These are phyloP conservation scores for Caenorhabditis latens DNA, from an alignment of 1,140 invertebrate species.

Conservation along the genomic window DNA sequence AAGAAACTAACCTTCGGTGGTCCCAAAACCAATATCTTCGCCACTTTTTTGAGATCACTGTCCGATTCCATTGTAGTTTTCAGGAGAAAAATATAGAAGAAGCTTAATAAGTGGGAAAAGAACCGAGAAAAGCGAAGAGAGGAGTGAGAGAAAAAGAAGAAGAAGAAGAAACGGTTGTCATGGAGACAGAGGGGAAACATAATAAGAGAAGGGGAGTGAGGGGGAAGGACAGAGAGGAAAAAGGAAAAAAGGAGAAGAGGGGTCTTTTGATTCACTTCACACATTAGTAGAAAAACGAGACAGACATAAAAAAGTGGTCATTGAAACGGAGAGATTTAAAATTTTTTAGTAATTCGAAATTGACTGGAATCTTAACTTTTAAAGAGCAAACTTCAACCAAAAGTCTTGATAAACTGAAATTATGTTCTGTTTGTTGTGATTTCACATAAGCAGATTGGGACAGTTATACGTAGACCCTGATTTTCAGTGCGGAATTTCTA, in stretches of 20 bases:
- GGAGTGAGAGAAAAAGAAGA: neutral
- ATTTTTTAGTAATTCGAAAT: too few species aligned
- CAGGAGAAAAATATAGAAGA: too few species aligned
- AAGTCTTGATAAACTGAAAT: too few species aligned
- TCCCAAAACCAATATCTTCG: slow-evolving; percentile 14
- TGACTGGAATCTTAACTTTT: too few species aligned
- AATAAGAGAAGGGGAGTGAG: neutral
- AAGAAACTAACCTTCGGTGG: slow-evolving; percentile 31
- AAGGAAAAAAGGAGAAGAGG: neutral
- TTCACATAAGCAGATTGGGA: too few species aligned
- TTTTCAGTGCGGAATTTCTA: too few species aligned
- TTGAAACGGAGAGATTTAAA: too few species aligned
- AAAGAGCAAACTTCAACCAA: too few species aligned
- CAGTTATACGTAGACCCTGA: too few species aligned
- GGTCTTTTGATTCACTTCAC: too few species aligned
- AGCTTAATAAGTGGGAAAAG: neutral
- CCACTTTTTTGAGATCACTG: neutral
- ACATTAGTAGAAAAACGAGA: neutral
- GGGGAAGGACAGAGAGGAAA: neutral
- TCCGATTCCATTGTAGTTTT: neutral
- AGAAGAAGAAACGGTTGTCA: neutral
- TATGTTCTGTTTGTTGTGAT: too few species aligned
- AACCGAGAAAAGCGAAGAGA: neutral
- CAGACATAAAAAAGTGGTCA: neutral
- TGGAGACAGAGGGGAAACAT: neutral